A percentile compares a stretch with the other conserved stretches of the same genome.
phyloP scores from a whole-genome alignment of 2,797 vertebrate genomes.

The Takifugu ocellatus region DNA sequence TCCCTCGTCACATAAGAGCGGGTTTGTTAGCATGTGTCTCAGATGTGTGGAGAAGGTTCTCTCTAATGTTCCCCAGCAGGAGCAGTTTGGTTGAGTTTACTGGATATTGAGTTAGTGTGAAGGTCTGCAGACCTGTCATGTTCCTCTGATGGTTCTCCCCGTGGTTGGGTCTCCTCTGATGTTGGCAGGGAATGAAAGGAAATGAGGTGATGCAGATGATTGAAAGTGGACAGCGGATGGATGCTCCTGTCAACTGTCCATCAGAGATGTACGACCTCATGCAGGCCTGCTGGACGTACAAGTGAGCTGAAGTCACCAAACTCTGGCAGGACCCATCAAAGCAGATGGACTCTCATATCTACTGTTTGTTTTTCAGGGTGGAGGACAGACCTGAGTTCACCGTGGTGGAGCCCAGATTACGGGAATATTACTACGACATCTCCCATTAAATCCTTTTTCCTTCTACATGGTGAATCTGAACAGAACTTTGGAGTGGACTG shows the following conservation, averaged over 20 bases:
- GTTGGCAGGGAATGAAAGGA: conserved; percentile 90
- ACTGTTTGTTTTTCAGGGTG: conserved; percentile 65
- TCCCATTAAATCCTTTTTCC: conserved; percentile 45
- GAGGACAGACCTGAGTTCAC: conserved; percentile 84
- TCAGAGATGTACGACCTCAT: conserved; percentile 88
- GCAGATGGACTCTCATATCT: not conserved
- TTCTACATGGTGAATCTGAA: conserved; percentile 1
- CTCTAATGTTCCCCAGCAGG: no score
- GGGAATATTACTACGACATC: conserved; percentile 91
- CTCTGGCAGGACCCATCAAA: not conserved
- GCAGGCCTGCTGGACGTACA: conserved; percentile 92
- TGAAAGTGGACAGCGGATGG: conserved; percentile 86
- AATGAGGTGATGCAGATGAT: conserved; percentile 91
- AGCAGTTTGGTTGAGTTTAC: no score
- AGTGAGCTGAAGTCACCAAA: conserved; percentile 70
- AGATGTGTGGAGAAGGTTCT: no score
- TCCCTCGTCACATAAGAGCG: no score
- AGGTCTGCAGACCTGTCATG: no score
- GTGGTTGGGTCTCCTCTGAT: not conserved
- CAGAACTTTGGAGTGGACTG: no score
- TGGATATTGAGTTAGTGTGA: no score
- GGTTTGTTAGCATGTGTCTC: no score
- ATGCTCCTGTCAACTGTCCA: conserved; percentile 80
- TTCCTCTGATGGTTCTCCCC: no score
- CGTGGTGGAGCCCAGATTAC: conserved; percentile 83